These are phyloP conservation scores for Eutrigla gurnardus DNA, from an alignment of 2,797 vertebrate genomes.

Conservation along the genomic window DNA sequence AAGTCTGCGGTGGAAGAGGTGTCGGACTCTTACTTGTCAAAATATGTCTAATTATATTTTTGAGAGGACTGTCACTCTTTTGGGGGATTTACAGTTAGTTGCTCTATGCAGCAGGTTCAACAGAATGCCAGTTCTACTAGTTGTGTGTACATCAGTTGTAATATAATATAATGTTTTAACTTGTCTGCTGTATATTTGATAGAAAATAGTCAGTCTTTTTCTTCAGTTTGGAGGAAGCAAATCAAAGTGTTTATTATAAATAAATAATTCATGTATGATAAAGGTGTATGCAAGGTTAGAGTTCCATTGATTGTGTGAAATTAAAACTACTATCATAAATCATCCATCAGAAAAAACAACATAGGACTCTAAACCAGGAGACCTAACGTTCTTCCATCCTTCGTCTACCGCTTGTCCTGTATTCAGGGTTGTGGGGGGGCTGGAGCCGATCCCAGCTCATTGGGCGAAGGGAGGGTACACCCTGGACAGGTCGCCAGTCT, in stretches of 20 bases:
- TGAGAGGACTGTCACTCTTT: conserved; percentile 5
- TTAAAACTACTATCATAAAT: no score
- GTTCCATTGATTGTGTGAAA: no score
- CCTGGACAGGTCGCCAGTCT: no score
- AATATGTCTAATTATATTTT: conserved; percentile 29
- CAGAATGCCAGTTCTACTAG: background rate
- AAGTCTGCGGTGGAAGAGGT: conserved; percentile 5
- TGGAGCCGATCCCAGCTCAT: no score
- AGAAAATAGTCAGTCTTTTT: background rate
- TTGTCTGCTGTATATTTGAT: background rate
- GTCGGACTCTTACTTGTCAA: conserved; percentile 18
- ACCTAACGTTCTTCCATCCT: background rate
- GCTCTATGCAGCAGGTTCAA: background rate
- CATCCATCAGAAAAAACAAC: no score
- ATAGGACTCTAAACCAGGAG: no score
- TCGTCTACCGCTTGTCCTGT: no score
- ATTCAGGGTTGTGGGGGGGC: no score
- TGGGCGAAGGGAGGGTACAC: no score
- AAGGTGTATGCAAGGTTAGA: background rate
- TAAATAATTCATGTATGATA: conserved; percentile 12
- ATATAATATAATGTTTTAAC: background rate
- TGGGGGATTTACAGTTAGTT: conserved; percentile 4
- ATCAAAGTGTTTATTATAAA: conserved; percentile 15
- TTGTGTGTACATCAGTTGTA: background rate
- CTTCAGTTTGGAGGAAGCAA: conserved; percentile 5